Conservation (phyloP, 2,797 vertebrate species). For the Dendrocincla tyrannina region DNA sequence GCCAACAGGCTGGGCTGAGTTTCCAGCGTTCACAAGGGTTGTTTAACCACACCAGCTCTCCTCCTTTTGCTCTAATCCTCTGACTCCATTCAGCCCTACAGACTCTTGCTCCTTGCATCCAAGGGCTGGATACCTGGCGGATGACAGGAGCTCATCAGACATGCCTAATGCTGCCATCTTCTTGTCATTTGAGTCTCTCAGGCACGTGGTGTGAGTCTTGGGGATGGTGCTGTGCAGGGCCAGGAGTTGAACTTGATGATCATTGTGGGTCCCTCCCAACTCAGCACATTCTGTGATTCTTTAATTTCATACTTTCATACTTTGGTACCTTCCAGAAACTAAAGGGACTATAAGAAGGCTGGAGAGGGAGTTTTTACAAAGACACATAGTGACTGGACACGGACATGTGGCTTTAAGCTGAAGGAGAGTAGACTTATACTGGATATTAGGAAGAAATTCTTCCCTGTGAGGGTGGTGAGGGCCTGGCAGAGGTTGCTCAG, state of each 20-base stretch:
- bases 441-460: neutral
- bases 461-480: rapidly evolving
- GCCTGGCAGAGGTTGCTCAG: neutral
- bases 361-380: neutral
- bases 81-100: neutral
- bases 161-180: rapidly evolving
- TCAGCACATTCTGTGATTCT: too few species aligned
- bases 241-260: too few species aligned
- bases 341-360: neutral
- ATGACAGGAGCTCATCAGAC: neutral
- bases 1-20: neutral
- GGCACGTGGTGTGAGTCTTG: too few species aligned
- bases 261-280: too few species aligned
- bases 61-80: neutral
- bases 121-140: neutral
- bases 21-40: neutral
- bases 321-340: neutral
- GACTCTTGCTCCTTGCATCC: rapidly evolving
- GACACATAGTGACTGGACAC: neutral
- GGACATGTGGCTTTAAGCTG: neutral
- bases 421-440: neutral
- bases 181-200: neutral
- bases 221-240: too few species aligned
- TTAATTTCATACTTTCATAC: neutral
- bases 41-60: neutral